Evolutionary conservation across 2,797 vertebrate species (phyloP).

Genomic region (Echeneis naucrates): DNA sequence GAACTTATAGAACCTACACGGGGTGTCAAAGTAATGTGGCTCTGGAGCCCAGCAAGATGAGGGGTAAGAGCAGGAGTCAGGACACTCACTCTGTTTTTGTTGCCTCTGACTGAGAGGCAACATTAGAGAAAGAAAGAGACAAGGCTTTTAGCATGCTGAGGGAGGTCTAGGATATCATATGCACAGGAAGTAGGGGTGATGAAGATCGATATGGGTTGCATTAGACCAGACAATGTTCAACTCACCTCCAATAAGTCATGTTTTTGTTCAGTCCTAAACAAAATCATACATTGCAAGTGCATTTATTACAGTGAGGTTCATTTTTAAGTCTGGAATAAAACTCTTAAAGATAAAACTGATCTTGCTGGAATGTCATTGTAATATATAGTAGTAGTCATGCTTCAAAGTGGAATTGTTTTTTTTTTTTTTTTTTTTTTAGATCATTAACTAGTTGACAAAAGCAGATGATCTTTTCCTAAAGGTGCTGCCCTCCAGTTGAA

Average conservation of each 20-base stretch:
- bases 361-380: not conserved
- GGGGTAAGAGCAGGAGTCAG: not conserved
- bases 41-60: conserved; percentile 34
- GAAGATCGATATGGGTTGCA: conserved; percentile 78
- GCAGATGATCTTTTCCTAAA: not conserved
- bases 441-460: not conserved
- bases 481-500: conserved; percentile 4
- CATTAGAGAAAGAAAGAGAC: conserved; percentile 38
- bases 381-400: not conserved
- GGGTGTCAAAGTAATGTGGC: conserved; percentile 54
- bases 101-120: conserved; percentile 34
- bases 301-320: not conserved
- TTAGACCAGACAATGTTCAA: conserved; percentile 64
- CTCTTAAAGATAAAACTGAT: not conserved
- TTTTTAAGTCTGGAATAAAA: not conserved
- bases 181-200: conserved; percentile 80
- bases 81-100: not conserved
- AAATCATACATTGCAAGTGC: conserved; percentile 22
- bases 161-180: conserved; percentile 75
- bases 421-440: not conserved
- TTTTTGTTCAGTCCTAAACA: conserved; percentile 46
- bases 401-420: not conserved
- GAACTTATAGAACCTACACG: conserved; percentile 26
- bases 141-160: conserved; percentile 69
- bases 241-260: conserved; percentile 57